Evolutionary conservation across 92 coral and sea anemone genomes (phyloP).

Genomic region (Siderastrea siderea): DNA sequence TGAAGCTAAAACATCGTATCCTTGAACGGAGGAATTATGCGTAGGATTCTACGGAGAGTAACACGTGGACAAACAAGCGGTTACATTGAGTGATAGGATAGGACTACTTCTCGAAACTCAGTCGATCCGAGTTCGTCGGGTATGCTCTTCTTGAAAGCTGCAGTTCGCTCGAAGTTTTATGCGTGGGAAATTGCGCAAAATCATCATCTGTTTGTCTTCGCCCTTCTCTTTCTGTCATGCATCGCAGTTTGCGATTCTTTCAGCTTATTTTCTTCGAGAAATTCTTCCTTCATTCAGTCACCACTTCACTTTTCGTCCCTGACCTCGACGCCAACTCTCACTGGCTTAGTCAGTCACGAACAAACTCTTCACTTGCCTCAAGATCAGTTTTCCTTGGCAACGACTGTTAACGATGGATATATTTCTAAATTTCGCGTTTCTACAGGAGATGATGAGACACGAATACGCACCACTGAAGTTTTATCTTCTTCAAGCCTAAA

Average conservation of each 20-base stretch:
- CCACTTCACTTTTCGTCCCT: conserved; percentile 14
- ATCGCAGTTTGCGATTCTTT: conserved; percentile 5
- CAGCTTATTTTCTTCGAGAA: conserved; percentile 11
- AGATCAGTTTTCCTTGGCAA: conserved; percentile 15
- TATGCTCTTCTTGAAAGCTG: conserved; percentile 24
- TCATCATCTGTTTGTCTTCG: neutral
- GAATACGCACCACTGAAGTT: neutral
- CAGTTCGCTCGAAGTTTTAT: conserved; percentile 1
- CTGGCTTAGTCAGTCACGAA: conserved; percentile 12
- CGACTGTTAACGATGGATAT: conserved; percentile 33
- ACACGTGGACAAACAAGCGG: neutral
- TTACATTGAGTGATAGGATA: neutral
- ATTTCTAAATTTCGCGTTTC: conserved; percentile 41
- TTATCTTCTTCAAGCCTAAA: conserved; percentile 1
- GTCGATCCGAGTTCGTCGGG: neutral
- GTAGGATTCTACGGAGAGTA: neutral
- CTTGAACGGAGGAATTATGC: conserved; percentile 4
- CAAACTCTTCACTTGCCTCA: conserved; percentile 21
- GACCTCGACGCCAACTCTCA: conserved; percentile 10
- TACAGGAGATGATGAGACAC: conserved; percentile 13
- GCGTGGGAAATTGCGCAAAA: conserved; percentile 31
- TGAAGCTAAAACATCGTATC: neutral
- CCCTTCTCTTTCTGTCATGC: neutral
- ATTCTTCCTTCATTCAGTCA: conserved; percentile 2
- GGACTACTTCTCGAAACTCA: neutral